Evolutionary conservation across 2,113 vertebrate genomes (phyloP).

Genomic region (Channa maculata): DNA sequence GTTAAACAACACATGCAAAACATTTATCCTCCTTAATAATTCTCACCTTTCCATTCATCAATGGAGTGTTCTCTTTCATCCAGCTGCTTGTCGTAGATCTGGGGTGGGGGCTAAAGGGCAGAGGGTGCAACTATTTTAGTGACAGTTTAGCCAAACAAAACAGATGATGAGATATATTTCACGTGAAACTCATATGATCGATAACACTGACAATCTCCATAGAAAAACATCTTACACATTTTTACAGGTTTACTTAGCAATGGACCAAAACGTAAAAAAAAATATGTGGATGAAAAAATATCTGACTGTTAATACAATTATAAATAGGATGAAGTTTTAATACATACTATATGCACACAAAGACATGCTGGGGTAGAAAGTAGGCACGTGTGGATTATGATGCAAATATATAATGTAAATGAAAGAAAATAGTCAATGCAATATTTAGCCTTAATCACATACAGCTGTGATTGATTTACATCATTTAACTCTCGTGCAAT

Average conservation of each 20-base stretch:
- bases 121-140: slow-evolving; percentile 35
- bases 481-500: too few species aligned
- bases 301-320: background rate
- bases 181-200: background rate
- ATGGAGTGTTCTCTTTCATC: slow-evolving; percentile 99
- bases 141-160: background rate
- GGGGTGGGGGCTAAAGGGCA: slow-evolving; percentile 91
- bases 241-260: background rate
- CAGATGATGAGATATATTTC: background rate
- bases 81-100: slow-evolving; percentile 99
- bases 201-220: background rate
- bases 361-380: slow-evolving; percentile 22
- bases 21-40: too few species aligned
- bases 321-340: background rate
- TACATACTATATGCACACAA: background rate
- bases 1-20: too few species aligned
- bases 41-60: slow-evolving; percentile 97
- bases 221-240: background rate
- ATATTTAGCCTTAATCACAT: background rate
- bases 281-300: slow-evolving; percentile 16
- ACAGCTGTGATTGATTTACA: too few species aligned
- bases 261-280: background rate
- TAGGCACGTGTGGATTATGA: slow-evolving; percentile 19
- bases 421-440: slow-evolving; percentile 14
- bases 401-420: slow-evolving; percentile 1